Base-by-base conservation (phyloP, 2,888 invertebrate genomes). In the Galerucella pusilla region DNA sequence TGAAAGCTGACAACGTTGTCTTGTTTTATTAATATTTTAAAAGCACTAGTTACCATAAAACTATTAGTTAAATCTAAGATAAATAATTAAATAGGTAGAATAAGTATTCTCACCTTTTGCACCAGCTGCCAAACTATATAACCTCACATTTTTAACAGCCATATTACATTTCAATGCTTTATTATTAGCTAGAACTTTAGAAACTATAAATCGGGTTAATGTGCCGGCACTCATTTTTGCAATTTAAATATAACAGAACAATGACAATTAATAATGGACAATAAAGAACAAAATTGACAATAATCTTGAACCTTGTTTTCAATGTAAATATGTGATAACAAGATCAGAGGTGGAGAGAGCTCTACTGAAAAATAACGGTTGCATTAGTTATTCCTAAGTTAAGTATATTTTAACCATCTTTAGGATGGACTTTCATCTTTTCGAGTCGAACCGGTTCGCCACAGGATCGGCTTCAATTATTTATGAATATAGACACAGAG, bases 71-170 rank as follows among this genome's bases (percentile, higher is more conserved):
- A 35, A 35, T 35, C 35, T 5, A 35, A 35, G 5, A 35, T 35
- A 35, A 35, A 35, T 35, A 35, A 2, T n/a, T n/a, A n/a, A n/a
- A n/a, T n/a, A n/a, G n/a, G 35, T 35, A 5, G 2, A 35, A 35
- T 35, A 35, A 35, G 35, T 35, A 42, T 60, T 28, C 78, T 78
- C 72, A 80, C 80, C 79, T 71, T 28, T 69, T 3, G 76, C 71
- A 16, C 75, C 72, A 25, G 73, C 77, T 11, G 64, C 45, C 28
- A 65, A 9, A 54, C 80, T 80, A 67, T 78, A 77, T 72, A 80
- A 76, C 76, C 80, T 79, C 68, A 80, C 77, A 80, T 78, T 80
- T 69, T 79, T 76, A 14, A 57, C 10, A 16, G 69, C 73, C 42
- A 42, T 66, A 28, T 67, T 69, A 46, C 75, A 78, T 75, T 79